A percentile compares a stretch with the other conserved stretches of the same genome.
These are phyloP conservation scores for Brachionus asplanchnoidis DNA, from an alignment of 1,140 invertebrate genomes.

Conservation along the genomic window DNA sequence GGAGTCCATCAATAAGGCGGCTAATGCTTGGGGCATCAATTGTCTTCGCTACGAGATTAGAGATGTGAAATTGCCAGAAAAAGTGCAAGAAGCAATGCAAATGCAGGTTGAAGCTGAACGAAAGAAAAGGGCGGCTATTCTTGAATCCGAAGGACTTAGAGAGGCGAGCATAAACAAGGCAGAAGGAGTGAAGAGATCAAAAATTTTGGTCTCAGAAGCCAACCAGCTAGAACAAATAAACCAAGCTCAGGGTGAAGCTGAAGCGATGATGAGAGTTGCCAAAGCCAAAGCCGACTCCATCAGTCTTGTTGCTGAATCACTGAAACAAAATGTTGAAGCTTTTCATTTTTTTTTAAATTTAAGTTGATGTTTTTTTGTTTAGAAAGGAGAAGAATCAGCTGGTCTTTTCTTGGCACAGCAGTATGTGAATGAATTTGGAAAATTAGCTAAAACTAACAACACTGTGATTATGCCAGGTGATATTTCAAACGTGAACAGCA, in stretches of 20 bases:
- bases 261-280: slow-evolving; percentile 28
- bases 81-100: slow-evolving; percentile 98
- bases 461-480: slow-evolving; percentile 79
- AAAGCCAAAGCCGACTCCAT: slow-evolving; percentile 38
- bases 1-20: slow-evolving; percentile 93
- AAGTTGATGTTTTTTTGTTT: background rate
- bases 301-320: background rate
- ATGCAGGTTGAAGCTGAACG: slow-evolving; percentile 72
- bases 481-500: slow-evolving; percentile 35
- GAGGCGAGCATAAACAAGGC: slow-evolving; percentile 96
- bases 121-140: slow-evolving; percentile 86
- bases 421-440: slow-evolving; percentile 85
- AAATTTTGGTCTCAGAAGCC: slow-evolving; percentile 79
- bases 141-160: slow-evolving; percentile 86
- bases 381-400: slow-evolving; percentile 77
- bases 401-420: slow-evolving; percentile 86
- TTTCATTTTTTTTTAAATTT: background rate
- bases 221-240: slow-evolving; percentile 57
- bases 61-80: slow-evolving; percentile 81
- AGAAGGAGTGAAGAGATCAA: slow-evolving; percentile 82
- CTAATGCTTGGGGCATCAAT: slow-evolving; percentile 93
- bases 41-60: slow-evolving; percentile 70
- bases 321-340: background rate
- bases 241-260: slow-evolving; percentile 48
- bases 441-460: slow-evolving; percentile 85